Evolutionary conservation across 1,140 invertebrate genomes (phyloP).

Genomic region (Laupala kohalensis): DNA sequence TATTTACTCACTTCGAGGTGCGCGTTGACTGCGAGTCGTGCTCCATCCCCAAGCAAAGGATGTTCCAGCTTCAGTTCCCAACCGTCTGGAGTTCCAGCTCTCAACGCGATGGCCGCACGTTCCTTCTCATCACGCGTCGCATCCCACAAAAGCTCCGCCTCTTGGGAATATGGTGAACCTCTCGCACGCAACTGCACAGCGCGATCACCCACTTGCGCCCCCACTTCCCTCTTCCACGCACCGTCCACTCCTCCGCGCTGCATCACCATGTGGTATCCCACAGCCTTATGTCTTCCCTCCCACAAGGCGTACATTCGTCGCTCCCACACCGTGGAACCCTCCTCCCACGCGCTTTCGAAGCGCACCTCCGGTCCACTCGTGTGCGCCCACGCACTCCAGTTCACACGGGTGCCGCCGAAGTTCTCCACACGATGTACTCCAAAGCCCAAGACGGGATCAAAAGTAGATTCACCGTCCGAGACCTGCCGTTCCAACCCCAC

Average conservation of each 20-base stretch:
- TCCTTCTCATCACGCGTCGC: not conserved
- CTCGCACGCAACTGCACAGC: not conserved
- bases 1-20: no score
- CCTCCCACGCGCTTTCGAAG: not conserved
- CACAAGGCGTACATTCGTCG: not conserved
- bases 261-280: not conserved
- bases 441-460: no score
- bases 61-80: not conserved
- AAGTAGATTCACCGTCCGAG: not conserved
- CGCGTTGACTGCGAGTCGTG: not conserved
- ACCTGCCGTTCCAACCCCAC: not conserved
- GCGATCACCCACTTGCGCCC: not conserved
- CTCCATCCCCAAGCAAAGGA: not conserved
- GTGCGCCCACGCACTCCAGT: no score
- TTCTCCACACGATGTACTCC: no score
- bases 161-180: no score
- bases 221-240: no score
- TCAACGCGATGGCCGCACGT: not conserved
- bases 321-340: not conserved
- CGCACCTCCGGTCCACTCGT: no score
- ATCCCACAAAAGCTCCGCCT: not conserved
- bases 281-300: not conserved
- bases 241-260: no score
- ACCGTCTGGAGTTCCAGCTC: not conserved
- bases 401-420: no score